Base-by-base conservation (phyloP, 2,113 vertebrate species). In the Sceloporus tristichus region DNA sequence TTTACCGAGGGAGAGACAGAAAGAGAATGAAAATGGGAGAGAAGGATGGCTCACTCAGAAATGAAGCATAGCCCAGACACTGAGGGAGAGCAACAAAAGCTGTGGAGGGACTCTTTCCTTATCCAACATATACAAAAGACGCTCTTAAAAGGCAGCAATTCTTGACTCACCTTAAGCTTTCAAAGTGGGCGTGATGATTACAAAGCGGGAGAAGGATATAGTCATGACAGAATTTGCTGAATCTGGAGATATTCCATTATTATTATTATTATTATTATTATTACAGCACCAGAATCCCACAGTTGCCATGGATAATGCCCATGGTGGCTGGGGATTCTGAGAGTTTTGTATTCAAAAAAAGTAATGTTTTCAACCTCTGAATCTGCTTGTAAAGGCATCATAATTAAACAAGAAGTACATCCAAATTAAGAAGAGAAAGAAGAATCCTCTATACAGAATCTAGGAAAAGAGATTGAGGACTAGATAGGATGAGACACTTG, bases 61-160 rank as follows among this genome's bases (percentile, higher is more conserved):
- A 97, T 97, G 97, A 96, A 97, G 95, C 94, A 95, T 91, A 95
- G 96, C 96, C 96, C 96, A 96, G 96, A 95, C 96, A 96, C 91
- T 62, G 18, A 94, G 94, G 91, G 88, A 94, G 92, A 83, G 74
- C 80, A 95, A 97, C 96, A 95, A 97, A 97, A 96, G 95, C 93
- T 0, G n/a, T 91, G 83, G 93, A 90, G 94, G 4, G 59, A 96
- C 96, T 48, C 91, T 95, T 97, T 96, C 96, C 96, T 95, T 95
- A 95, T 54, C 94, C 95, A 95, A 94, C 94, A 89, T 90, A 92
- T 94, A 92, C 38, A 94, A 88, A 96, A 95, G 94, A 92, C 94
- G 87, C 92, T 89, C 95, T 95, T 94, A 95, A 97, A 96, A 97
- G 93, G 94, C 97, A 96, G 96, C 95, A 93, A 96, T 97, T 97